phyloP scores from a whole-genome alignment of 2,113 vertebrate species.

The Sinocyclocheilus rhinocerous region DNA sequence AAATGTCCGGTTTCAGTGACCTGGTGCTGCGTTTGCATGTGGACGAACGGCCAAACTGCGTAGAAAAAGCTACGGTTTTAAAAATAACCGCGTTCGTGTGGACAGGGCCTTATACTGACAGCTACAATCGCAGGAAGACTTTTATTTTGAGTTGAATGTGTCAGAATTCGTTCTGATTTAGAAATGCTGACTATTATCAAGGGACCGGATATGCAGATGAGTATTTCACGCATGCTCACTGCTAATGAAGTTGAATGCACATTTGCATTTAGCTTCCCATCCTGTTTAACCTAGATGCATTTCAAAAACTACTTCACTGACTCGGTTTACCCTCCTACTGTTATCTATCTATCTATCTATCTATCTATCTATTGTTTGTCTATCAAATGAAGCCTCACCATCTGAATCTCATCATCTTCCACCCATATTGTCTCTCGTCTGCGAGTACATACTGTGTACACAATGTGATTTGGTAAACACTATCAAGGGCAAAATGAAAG shows the following conservation, averaged over 20 bases:
- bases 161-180: neutral
- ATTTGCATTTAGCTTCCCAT: neutral
- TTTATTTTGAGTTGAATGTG: neutral
- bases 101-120: neutral
- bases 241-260: neutral
- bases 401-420: neutral
- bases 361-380: neutral
- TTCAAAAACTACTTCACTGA: neutral
- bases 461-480: conserved; percentile 19
- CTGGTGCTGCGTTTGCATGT: neutral
- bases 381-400: neutral
- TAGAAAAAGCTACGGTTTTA: no score
- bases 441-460: conserved; percentile 33
- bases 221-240: neutral
- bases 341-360: neutral
- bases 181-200: neutral
- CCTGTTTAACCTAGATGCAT: neutral
- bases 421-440: neutral
- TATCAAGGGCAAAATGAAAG: conserved; percentile 34
- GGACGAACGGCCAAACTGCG: no score
- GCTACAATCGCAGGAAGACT: neutral
- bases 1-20: no score
- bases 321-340: neutral
- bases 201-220: neutral
- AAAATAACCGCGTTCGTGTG: neutral